These are phyloP conservation scores for Tribolium castaneum DNA, from an alignment of 1,140 invertebrate species.

Conservation along the genomic window DNA sequence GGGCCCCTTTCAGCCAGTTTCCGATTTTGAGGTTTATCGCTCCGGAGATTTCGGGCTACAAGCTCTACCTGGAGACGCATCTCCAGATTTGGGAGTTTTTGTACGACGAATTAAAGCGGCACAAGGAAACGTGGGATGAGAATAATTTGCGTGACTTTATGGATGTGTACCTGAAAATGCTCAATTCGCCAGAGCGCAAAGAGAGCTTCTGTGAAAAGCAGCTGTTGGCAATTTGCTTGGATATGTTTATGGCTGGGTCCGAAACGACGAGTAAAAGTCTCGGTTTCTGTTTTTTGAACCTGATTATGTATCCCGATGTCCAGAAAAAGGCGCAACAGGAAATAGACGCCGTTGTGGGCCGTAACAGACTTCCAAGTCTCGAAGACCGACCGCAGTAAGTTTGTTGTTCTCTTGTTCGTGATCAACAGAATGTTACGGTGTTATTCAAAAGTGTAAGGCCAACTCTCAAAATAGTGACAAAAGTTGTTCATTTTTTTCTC, in stretches of 20 bases:
- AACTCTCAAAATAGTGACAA: too few species aligned
- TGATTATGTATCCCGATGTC: constrained; percentile 81
- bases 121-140: constrained; percentile 75
- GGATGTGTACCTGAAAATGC: constrained; percentile 82
- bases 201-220: constrained; percentile 73
- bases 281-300: constrained; percentile 82
- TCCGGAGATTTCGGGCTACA: constrained; percentile 81
- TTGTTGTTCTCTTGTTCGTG: too few species aligned
- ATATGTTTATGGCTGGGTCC: constrained; percentile 83
- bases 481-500: too few species aligned
- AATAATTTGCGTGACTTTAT: constrained; percentile 82
- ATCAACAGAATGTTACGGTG: too few species aligned
- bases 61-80: constrained; percentile 76
- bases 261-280: constrained; percentile 86
- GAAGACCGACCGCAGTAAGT: constrained; percentile 77
- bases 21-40: constrained; percentile 79
- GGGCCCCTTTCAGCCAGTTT: constrained; percentile 81
- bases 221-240: constrained; percentile 80
- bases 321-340: constrained; percentile 84
- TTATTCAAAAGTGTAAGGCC: too few species aligned
- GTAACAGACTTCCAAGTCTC: constrained; percentile 73
- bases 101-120: constrained; percentile 77
- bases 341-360: constrained; percentile 81
- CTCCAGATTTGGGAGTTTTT: constrained; percentile 78
- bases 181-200: constrained; percentile 66